Conservation (phyloP, 2,888 invertebrate genomes). For the Oscheius sp. region DNA sequence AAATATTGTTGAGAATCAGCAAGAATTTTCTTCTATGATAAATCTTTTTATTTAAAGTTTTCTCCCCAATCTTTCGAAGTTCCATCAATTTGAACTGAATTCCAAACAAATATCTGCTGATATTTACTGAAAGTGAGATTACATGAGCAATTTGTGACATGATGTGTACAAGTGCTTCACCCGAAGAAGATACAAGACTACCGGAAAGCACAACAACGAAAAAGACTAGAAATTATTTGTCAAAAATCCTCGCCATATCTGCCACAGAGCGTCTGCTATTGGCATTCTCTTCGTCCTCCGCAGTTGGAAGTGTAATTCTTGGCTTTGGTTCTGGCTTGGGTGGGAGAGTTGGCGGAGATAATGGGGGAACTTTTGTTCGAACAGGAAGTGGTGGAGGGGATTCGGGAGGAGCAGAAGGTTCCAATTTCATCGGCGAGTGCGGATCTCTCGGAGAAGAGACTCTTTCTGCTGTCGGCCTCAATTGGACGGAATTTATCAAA, state of each 20-base stretch:
- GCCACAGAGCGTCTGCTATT: conserved; percentile 54
- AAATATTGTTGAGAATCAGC: no score
- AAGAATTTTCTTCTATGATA: no score
- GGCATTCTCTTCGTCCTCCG: conserved; percentile 52
- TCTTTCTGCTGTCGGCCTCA: conserved; percentile 39
- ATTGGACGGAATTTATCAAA: conserved; percentile 34
- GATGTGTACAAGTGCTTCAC: conserved; percentile 18
- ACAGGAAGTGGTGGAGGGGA: conserved; percentile 46
- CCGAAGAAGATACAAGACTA: conserved; percentile 2
- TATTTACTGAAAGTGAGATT: no score
- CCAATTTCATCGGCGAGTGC: conserved; percentile 28
- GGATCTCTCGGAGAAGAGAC: conserved; percentile 28
- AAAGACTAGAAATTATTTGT: conserved; percentile 14
- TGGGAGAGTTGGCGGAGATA: conserved; percentile 43
- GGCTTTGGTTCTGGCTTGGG: conserved; percentile 48
- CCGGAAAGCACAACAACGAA: neutral
- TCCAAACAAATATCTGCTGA: no score
- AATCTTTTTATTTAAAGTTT: no score
- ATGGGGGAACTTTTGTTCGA: conserved; percentile 28
- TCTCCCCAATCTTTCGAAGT: no score
- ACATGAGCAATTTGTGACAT: conserved; percentile 20
- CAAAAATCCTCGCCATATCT: conserved; percentile 58
- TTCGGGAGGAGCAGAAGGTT: conserved; percentile 25
- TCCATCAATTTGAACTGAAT: no score
- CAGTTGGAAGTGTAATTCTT: conserved; percentile 30